Percentiles rank a stretch among this genome's conserved stretches.
These are phyloP conservation scores for Lepidurus packardi DNA, from an alignment of 1,140 invertebrate species.

Conservation along the genomic window DNA sequence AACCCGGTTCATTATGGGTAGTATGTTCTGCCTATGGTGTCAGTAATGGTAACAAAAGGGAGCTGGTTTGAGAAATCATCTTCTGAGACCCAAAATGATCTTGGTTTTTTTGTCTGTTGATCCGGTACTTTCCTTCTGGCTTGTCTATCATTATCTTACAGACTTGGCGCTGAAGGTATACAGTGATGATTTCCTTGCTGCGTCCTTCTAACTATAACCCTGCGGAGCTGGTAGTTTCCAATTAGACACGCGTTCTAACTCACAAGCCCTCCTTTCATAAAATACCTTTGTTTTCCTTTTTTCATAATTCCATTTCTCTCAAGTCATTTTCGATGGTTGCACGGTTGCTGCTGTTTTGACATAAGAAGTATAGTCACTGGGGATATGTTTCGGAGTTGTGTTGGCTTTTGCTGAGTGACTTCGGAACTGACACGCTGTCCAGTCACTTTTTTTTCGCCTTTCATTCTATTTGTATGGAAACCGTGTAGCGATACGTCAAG, in stretches of 20 bases:
- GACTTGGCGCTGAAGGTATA: conserved; percentile 10
- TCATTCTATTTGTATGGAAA: neutral
- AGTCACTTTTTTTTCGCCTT: neutral
- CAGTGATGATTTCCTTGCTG: neutral
- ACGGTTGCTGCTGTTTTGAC: neutral
- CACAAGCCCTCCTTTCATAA: neutral
- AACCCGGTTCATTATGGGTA: conserved; percentile 3
- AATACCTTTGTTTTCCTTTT: neutral
- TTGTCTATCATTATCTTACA: conserved; percentile 14
- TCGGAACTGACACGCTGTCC: neutral
- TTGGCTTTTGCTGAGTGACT: neutral
- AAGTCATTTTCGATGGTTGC: neutral
- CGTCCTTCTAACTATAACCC: conserved; percentile 3
- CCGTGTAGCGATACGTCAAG: neutral
- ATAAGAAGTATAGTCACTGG: neutral
- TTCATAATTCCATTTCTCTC: neutral
- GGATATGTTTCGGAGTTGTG: neutral
- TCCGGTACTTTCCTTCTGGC: neutral
- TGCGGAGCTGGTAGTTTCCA: conserved; percentile 3
- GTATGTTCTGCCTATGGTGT: neutral
- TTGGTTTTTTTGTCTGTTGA: neutral
- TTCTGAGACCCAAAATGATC: neutral
- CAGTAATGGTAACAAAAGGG: neutral
- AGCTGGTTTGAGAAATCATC: conserved; percentile 9
- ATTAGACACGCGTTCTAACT: neutral